These are phyloP conservation scores for Phoxinus phoxinus DNA, from an alignment of 2,113 vertebrate species.

Conservation along the genomic window DNA sequence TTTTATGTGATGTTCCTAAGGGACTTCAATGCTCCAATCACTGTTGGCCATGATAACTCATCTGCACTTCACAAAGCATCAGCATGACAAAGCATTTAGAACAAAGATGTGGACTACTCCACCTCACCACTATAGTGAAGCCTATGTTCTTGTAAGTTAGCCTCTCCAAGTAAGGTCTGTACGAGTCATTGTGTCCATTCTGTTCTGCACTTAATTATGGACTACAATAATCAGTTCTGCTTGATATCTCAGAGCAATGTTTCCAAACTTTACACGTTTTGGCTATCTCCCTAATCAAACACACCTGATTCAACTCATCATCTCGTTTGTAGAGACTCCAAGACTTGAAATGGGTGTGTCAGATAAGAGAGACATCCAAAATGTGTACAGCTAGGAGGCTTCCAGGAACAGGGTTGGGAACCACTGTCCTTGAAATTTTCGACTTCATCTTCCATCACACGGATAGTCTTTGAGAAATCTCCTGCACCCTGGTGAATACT, in stretches of 20 bases:
- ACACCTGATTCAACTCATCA: neutral
- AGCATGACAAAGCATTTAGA: neutral
- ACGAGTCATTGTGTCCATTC: neutral
- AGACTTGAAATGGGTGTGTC: neutral
- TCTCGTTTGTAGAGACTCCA: constrained; percentile 7
- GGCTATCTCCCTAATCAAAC: constrained; percentile 14
- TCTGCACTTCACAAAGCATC: neutral
- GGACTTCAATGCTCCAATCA: neutral
- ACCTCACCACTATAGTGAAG: neutral
- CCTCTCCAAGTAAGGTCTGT: neutral
- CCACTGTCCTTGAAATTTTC: neutral
- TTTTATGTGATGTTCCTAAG: neutral
- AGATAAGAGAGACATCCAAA: neutral
- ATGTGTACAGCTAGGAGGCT: neutral
- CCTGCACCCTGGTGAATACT: neutral
- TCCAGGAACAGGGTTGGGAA: neutral
- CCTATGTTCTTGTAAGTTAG: neutral
- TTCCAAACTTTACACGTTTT: neutral
- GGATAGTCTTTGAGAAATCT: neutral
- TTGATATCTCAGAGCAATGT: neutral
- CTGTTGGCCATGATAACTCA: neutral
- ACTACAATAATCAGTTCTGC: constrained; percentile 28
- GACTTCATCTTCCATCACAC: neutral
- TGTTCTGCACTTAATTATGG: neutral
- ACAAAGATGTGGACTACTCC: neutral